Evolutionary conservation across 64 coral and sea anemone genomes (phyloP).

Genomic region (Acropora yongei): DNA sequence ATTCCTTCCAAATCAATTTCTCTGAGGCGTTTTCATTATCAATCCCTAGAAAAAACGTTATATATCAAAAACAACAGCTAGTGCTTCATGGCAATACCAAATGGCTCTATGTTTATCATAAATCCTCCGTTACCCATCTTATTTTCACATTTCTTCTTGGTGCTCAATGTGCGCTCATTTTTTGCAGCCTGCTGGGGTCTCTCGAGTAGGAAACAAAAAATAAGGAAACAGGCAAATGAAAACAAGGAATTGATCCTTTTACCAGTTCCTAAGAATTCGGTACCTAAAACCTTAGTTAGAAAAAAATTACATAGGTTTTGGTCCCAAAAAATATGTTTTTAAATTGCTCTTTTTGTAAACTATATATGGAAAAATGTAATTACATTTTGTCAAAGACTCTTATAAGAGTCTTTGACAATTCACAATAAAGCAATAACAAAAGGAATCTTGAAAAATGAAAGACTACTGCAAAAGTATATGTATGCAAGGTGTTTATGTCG

Average conservation of each 20-base stretch:
- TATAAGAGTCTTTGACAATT: not conserved
- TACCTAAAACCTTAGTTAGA: no score
- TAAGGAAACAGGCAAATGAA: slow-evolving; percentile 13
- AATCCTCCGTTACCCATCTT: not conserved
- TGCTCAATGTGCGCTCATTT: slow-evolving; percentile 1
- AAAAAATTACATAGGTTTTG: no score
- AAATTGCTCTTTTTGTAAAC: no score
- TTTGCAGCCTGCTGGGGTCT: not conserved
- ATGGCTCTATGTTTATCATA: not conserved
- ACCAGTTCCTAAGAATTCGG: not conserved
- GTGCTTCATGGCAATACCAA: slow-evolving; percentile 6
- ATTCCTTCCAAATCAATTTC: no score
- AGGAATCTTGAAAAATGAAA: slow-evolving; percentile 13
- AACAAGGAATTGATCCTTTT: slow-evolving; percentile 8
- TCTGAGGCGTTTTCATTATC: not conserved
- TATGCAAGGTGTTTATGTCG: slow-evolving; percentile 1
- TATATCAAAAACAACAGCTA: not conserved
- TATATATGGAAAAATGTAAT: no score
- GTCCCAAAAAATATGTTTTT: no score
- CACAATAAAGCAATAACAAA: not conserved
- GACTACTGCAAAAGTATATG: not conserved
- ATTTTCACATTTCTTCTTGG: slow-evolving; percentile 10
- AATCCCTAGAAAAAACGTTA: not conserved
- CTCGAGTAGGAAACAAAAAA: slow-evolving; percentile 14
- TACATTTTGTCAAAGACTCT: no score